Evolutionary conservation across 1,140 invertebrate species (phyloP), one percentile per base, ranked within the genome.

Genomic region (Nymphalis io): DNA sequence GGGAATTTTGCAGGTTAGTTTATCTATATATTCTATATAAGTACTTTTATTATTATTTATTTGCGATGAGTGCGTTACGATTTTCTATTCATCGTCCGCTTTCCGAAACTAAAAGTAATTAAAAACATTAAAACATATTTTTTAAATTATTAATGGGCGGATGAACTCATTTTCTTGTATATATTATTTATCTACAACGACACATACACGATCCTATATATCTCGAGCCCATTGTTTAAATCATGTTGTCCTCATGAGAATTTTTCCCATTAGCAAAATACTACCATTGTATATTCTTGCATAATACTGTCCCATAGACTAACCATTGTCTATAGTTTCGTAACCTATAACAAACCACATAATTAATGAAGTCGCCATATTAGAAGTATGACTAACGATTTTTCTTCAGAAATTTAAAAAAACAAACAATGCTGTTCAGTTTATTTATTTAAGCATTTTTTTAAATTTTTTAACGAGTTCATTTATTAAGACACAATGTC

Each of bases 301-400:
- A 66, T 72, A 75, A 78, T 16, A 27, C 60, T 55, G 76, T 68
- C 76, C 75, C 75, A 73, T 78, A 75, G 73, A 70, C 59, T 44
- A 75, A 72, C 68, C 62, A 75, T 78, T 78, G 75, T 78, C 51
- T 70, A 44, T 3, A 39, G 53, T 78, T 67, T 78, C 70, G 68
- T 65, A 78, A 78, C 63, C 48, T 55, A 33, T 51, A 64, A 55
- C 21, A 55, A 55, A 27, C 67, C 61, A 70, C 75, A 59, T 70
- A 68, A 78, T 75, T 73, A 63, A 72, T 72, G 61, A 57, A 59
- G 65, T 64, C 39, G 68, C 59, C 21, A 27, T 27, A 39, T 69
- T 57, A 48, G 63, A 70, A 75, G 66, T 64, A 73, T 59, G 58
- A 68, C 16, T 51, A 39, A 16, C 42, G 63, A 53, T 61, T 66